phyloP scores from a whole-genome alignment of 2,797 vertebrate genomes.

The Chiloscyllium punctatum region DNA sequence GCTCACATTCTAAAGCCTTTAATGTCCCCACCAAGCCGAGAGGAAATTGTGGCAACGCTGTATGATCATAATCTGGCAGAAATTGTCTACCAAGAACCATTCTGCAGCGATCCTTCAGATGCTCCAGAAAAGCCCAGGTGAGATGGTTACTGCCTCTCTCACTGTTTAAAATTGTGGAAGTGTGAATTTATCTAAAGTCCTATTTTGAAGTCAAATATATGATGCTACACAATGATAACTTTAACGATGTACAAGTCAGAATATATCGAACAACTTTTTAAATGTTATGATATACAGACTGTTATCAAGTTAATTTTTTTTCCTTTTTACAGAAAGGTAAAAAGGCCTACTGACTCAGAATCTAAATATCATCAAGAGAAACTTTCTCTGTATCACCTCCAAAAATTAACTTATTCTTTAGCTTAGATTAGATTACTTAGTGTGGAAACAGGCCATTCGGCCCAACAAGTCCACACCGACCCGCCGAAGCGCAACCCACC shows the following conservation, averaged over 20 bases:
- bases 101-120: constrained; percentile 92
- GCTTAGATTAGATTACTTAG: not conserved
- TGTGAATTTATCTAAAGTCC: not conserved
- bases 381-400: not conserved
- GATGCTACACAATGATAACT: not conserved
- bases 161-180: not conserved
- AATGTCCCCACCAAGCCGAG: constrained; percentile 92
- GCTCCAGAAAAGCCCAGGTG: constrained; percentile 88
- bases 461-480: no score
- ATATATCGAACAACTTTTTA: no score
- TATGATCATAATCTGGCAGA: constrained; percentile 85
- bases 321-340: not conserved
- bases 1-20: constrained; percentile 86
- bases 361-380: not conserved
- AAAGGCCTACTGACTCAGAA: not conserved
- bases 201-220: not conserved
- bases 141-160: constrained; percentile 35
- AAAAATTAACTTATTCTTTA: not conserved
- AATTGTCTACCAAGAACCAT: constrained; percentile 87
- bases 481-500: no score
- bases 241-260: no score
- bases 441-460: no score
- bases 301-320: not conserved
- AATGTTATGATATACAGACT: not conserved
- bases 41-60: constrained; percentile 87